phyloP scores from a whole-genome alignment of 2,797 vertebrate genomes.

The Falco cherrug region DNA sequence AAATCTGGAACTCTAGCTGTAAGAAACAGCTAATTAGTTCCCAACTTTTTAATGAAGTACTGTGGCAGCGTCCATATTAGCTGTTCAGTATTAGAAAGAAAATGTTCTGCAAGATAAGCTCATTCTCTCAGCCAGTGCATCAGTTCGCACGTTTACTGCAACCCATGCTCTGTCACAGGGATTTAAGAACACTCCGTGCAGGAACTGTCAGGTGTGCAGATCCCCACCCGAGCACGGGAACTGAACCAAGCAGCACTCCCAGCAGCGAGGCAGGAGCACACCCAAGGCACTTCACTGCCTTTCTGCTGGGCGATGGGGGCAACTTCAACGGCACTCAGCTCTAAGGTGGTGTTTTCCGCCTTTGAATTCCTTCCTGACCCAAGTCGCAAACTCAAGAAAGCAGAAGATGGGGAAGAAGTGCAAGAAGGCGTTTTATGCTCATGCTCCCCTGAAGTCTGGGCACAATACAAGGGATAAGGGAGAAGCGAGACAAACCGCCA shows the following conservation, averaged over 20 bases:
- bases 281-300: neutral
- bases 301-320: neutral
- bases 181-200: neutral
- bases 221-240: neutral
- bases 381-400: neutral
- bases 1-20: neutral
- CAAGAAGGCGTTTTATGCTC: neutral
- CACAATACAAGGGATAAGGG: neutral
- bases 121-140: neutral
- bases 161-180: neutral
- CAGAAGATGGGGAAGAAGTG: neutral
- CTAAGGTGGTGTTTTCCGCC: neutral
- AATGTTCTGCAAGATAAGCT: neutral
- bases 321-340: neutral
- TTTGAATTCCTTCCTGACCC: neutral
- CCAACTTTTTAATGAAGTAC: conserved; percentile 48
- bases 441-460: neutral
- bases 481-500: neutral
- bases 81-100: neutral
- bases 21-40: conserved; percentile 55
- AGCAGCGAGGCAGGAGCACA: neutral
- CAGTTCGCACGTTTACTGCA: neutral
- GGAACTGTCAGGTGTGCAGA: neutral
- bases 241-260: neutral
- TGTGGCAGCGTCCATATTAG: neutral